These are phyloP conservation scores for Bubo bubo DNA, from an alignment of 2,113 vertebrate species.

Conservation along the genomic window DNA sequence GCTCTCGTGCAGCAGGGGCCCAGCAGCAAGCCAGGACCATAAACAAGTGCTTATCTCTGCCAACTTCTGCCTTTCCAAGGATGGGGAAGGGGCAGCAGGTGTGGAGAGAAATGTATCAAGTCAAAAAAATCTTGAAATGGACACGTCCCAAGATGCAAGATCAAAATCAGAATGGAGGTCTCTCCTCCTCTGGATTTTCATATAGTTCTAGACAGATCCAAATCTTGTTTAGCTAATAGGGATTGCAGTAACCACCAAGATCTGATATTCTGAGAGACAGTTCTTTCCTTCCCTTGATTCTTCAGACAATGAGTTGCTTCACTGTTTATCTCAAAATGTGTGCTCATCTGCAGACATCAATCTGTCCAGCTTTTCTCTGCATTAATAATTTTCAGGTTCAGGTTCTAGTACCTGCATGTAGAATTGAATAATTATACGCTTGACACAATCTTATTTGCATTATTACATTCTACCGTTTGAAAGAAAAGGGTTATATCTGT, in stretches of 20 bases:
- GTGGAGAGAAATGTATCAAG: neutral
- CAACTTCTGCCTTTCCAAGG: neutral
- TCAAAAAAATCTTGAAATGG: conserved; percentile 27
- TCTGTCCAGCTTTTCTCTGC: neutral
- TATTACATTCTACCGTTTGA: neutral
- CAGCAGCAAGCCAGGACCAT: neutral
- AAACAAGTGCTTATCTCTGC: neutral
- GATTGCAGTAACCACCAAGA: conserved; percentile 41
- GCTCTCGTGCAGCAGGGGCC: neutral
- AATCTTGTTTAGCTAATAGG: conserved; percentile 1
- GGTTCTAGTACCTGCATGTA: neutral
- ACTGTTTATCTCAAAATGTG: conserved; percentile 6
- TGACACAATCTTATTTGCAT: neutral
- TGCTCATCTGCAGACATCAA: neutral
- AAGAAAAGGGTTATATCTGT: neutral
- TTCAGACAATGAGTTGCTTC: conserved; percentile 37
- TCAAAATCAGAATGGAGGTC: conserved; percentile 30
- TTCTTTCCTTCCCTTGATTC: conserved; percentile 20
- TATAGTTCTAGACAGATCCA: conserved; percentile 32
- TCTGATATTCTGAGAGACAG: conserved; percentile 31
- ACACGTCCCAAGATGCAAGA: neutral
- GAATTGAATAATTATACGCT: neutral
- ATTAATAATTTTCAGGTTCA: neutral
- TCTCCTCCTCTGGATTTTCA: neutral
- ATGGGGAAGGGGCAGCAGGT: neutral